Base-by-base conservation (phyloP, 2,113 vertebrate genomes). In the Acanthisitta chloris region DNA sequence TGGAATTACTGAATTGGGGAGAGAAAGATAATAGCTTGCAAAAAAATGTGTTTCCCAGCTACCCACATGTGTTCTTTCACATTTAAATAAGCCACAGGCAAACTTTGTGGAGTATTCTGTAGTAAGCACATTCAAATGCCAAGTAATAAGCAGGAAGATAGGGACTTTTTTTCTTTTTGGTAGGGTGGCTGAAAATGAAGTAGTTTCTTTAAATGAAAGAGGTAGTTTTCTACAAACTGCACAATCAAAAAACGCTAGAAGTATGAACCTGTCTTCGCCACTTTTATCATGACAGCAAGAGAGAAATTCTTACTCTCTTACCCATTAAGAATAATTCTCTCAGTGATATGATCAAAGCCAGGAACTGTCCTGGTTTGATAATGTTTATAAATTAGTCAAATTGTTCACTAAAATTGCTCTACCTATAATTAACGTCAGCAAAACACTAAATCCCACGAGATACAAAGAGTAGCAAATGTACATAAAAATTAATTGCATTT, bases 1-100 rank as follows among this genome's bases (percentile, higher is more conserved):
- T 90, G 91, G 77, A 88, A 90, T 92, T 86, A 87, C 88, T 86
- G 81, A 93, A 82, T 31, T 81, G 36, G 67, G 66, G 55, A 84
- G 57, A 69, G 52, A 77, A 87, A 38, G 65, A 77, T 51, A 82
- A 97, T 88, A 81, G 74, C 74, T 82, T 67, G 79, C 74, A 92
- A 95, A 92, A 95, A 92, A 76, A 74, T 36, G 17, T 94, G 77
- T 96, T 93, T 97, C 89, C 86, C 81, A 93, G 54, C 61, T 59
- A 88, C 57, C 87, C 83, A 86, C 86, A 86, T 94, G 92, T 95
- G 88, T 93, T 94, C 95, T 89, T 97, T 93, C 95, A 95, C 87
- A 96, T 94, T 96, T 91, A 96, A 96, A 97, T 88, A 91, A 96
- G 88, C 91, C 92, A 96, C 81, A 86, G 88, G 92, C 90, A 96